Evolutionary conservation across 2,113 vertebrate genomes (phyloP).

Genomic region (Lagopus muta): DNA sequence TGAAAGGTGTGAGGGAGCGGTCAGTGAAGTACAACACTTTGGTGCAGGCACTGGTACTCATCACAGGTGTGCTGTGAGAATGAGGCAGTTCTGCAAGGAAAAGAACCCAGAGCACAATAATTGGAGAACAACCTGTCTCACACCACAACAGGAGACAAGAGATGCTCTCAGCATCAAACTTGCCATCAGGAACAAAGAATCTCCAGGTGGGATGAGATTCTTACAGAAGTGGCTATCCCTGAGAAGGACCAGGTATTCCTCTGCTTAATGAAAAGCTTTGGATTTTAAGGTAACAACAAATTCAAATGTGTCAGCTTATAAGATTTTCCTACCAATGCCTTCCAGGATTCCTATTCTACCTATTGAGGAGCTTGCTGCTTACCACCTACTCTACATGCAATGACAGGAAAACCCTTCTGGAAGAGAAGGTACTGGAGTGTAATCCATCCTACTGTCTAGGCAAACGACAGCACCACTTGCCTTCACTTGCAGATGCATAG

Average conservation of each 20-base stretch:
- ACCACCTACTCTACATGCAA: background rate
- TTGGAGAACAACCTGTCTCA: background rate
- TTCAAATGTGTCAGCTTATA: background rate
- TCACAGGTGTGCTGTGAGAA: conserved; percentile 83
- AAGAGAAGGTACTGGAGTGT: background rate
- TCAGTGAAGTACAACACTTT: conserved; percentile 98
- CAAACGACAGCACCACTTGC: background rate
- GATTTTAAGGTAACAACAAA: background rate
- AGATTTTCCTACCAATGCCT: background rate
- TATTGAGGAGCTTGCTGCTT: background rate
- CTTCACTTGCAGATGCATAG: background rate
- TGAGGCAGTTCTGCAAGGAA: conserved; percentile 84
- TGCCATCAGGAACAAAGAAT: background rate
- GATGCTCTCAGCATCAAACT: background rate
- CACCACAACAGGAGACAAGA: background rate
- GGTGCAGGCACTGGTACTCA: conserved; percentile 87
- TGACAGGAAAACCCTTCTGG: background rate
- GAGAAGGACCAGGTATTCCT: background rate
- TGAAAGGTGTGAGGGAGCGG: conserved; percentile 93
- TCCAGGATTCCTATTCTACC: background rate
- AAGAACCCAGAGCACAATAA: background rate
- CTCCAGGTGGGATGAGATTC: background rate
- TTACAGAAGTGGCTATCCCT: background rate
- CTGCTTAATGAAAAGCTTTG: background rate
- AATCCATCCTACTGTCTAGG: background rate